A percentile compares a stretch with the other conserved stretches of the same genome.
phyloP scores from a whole-genome alignment of 2,888 invertebrate genomes.

The Alviniconcha strummeri region DNA sequence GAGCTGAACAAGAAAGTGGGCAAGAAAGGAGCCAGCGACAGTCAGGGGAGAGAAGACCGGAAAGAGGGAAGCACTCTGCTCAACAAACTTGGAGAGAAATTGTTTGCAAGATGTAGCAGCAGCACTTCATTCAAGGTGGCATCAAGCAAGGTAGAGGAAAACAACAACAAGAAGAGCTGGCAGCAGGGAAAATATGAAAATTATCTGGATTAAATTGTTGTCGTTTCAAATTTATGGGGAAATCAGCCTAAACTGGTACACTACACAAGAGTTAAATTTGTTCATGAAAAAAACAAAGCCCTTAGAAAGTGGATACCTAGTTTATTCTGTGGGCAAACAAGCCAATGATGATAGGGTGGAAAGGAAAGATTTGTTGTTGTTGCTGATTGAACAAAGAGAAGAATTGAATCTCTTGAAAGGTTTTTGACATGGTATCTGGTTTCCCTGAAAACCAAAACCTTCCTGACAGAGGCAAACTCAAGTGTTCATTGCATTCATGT shows the following conservation, averaged over 20 bases:
- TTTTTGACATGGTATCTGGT: no score
- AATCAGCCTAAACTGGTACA: no score
- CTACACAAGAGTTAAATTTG: no score
- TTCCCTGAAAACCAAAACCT: no score
- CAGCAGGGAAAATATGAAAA: neutral
- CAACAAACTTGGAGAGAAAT: constrained; percentile 54
- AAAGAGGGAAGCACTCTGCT: constrained; percentile 32
- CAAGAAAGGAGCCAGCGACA: neutral
- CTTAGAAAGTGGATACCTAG: no score
- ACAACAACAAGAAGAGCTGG: neutral
- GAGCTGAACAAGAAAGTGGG: constrained; percentile 49
- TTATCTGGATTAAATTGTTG: constrained; percentile 17
- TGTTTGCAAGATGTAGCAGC: constrained; percentile 53
- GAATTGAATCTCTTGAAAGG: no score
- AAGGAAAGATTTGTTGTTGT: no score
- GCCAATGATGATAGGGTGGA: no score
- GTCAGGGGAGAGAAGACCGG: neutral
- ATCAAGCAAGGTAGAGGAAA: constrained; percentile 28
- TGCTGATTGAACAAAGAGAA: no score
- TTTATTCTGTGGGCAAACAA: no score
- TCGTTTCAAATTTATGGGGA: neutral
- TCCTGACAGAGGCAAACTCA: no score
- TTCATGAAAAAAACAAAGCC: neutral
- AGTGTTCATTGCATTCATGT: no score
- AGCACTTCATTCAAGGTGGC: constrained; percentile 28